Percentiles rank a stretch among this genome's conserved stretches.
These are phyloP conservation scores for Hydrotaea cyrtoneurina DNA, from an alignment of 2,888 invertebrate species.

Conservation along the genomic window DNA sequence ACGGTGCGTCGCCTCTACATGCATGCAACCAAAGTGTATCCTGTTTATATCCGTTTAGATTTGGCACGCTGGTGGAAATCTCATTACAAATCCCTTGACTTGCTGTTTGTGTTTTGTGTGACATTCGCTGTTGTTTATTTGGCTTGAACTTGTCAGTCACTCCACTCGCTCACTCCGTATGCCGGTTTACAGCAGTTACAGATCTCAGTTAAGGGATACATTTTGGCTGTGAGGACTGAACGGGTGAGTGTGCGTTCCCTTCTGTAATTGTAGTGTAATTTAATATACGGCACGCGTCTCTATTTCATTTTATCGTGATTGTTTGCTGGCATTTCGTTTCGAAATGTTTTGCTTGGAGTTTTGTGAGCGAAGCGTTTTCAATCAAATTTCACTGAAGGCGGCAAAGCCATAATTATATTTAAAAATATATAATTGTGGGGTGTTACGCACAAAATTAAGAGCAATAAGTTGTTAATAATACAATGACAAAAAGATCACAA, in stretches of 20 bases:
- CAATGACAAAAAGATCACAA: constrained; percentile 54
- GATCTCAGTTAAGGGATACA: constrained; percentile 47
- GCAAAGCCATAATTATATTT: constrained; percentile 58
- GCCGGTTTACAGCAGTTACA: constrained; percentile 8
- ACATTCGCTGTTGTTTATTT: constrained; percentile 40
- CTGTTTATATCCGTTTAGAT: constrained; percentile 20
- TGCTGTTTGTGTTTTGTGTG: constrained; percentile 32
- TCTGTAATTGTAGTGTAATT: constrained; percentile 73
- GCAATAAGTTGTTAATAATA: constrained; percentile 65
- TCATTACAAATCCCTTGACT: constrained; percentile 61
- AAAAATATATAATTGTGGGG: constrained; percentile 66
- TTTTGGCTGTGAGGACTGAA: constrained; percentile 2
- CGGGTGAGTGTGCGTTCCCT: constrained; percentile 37
- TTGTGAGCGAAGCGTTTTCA: background rate
- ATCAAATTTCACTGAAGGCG: background rate
- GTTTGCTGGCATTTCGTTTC: constrained; percentile 58
- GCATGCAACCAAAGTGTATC: background rate
- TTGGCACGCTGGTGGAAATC: constrained; percentile 38
- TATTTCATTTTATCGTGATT: constrained; percentile 63
- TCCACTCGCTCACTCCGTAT: background rate
- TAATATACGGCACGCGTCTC: constrained; percentile 78
- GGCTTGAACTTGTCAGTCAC: constrained; percentile 9
- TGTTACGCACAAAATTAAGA: constrained; percentile 65
- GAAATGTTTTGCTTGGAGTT: background rate
- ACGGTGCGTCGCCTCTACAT: too few species aligned